Evolutionary conservation across 2,113 vertebrate species (phyloP).

Genomic region (Sminthopsis crassicaudata): DNA sequence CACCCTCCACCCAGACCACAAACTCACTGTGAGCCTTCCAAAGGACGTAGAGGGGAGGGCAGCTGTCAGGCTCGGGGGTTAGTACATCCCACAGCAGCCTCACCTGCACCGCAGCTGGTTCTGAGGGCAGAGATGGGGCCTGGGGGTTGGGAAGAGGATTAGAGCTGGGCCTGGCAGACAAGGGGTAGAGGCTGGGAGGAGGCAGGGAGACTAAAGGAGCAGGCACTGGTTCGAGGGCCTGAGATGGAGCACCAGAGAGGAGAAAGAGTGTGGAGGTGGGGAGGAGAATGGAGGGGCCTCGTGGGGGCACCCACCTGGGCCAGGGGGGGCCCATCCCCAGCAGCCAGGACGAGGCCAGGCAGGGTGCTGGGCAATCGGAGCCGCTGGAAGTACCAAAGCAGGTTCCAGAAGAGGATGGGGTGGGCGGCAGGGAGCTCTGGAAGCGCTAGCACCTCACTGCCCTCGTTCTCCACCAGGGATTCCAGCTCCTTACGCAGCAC

Average conservation of each 20-base stretch:
- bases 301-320: conserved; percentile 19
- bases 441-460: conserved; percentile 89
- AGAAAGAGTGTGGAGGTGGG: too few species aligned
- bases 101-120: conserved; percentile 83
- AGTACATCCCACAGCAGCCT: conserved; percentile 93
- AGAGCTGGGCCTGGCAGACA: background rate
- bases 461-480: conserved; percentile 95
- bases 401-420: conserved; percentile 97
- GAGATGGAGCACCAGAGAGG: background rate
- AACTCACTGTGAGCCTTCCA: conserved; percentile 95
- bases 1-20: background rate
- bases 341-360: conserved; percentile 87
- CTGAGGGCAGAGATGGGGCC: conserved; percentile 43
- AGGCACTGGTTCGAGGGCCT: background rate
- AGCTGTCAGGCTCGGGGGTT: conserved; percentile 88
- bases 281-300: background rate
- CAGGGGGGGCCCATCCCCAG: conserved; percentile 30
- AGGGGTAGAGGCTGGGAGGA: background rate
- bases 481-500: conserved; percentile 96
- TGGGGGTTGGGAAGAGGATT: conserved; percentile 26
- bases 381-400: conserved; percentile 95
- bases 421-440: conserved; percentile 91
- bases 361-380: conserved; percentile 91
- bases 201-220: background rate
- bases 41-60: conserved; percentile 93